Base-by-base conservation (phyloP, 1,140 invertebrate species). In the Trypoxylus dichotomus region DNA sequence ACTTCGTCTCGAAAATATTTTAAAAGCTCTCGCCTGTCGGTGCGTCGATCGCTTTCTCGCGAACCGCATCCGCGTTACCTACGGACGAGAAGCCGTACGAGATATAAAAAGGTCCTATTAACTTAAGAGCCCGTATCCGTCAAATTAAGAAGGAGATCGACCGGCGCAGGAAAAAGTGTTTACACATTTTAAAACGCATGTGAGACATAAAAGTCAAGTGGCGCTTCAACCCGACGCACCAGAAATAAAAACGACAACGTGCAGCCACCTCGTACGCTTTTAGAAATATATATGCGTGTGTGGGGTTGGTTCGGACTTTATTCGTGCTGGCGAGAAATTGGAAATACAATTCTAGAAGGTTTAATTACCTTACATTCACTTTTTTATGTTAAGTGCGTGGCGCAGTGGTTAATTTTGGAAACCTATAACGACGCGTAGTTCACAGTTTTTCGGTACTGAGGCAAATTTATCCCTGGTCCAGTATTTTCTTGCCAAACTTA, bases 141-240 rank as follows among this genome's bases (percentile, higher is more conserved):
- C 76, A 68, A 72, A 79, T 77, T 79, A 75, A 75, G 43, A 37
- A 29, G 47, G 21, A 58, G 60, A 68, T 68, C 60, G 60, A 27
- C 60, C 60, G 60, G 19, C 72, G 41, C 29, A 74, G 72, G 41
- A 74, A 74, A 74, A 74, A 37, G 72, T 74, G 72, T 74, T 74
- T 74, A 76, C 78, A 79, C 78, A 68, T 68, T 68, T 68, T 77
- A 32, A 79, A 79, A 77, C 76, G 78, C 78, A 77, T 77, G 76
- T 76, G 75, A 63, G 76, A 79, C 78, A 79, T 79, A 77, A 79
- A 74, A 79, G 75, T 79, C 78, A 77, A 79, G 78, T 79, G 78
- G 78, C 78, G 78, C 73, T 79, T 74, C 68, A 24, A 24, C 78
- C 32, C 78, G 60, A 71, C 72, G n/a, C 37, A 68, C 63, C 74